phyloP scores from a whole-genome alignment of 2,797 vertebrate species.

The Hippoglossus hippoglossus region DNA sequence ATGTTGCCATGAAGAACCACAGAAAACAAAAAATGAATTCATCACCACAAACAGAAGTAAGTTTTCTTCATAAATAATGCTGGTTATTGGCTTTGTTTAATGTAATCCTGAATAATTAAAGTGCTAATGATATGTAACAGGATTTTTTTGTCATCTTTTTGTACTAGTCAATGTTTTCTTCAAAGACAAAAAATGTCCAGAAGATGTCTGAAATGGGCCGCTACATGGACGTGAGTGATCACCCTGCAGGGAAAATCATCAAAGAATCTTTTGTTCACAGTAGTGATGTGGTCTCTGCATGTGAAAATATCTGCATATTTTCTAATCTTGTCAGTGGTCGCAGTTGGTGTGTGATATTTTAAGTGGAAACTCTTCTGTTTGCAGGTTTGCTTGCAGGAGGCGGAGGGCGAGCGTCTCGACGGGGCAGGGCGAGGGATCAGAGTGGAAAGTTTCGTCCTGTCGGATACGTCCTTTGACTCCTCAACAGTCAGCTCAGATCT shows the following conservation, averaged over 20 bases:
- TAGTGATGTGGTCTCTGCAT: background rate
- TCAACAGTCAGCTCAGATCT: constrained; percentile 86
- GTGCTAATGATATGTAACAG: no score
- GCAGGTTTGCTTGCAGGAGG: constrained; percentile 73
- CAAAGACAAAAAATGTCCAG: constrained; percentile 56
- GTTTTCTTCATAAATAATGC: background rate
- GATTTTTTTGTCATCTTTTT: background rate
- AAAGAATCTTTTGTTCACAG: background rate
- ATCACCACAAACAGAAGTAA: constrained; percentile 44
- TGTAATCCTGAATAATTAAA: no score
- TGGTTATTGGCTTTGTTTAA: background rate
- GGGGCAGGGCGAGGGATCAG: constrained; percentile 68
- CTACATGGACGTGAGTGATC: constrained; percentile 85
- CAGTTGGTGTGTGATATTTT: background rate
- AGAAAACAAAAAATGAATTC: constrained; percentile 28
- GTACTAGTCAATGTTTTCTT: constrained; percentile 44
- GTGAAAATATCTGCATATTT: background rate
- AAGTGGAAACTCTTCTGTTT: background rate
- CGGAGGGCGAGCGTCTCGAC: constrained; percentile 25
- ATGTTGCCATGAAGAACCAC: constrained; percentile 15
- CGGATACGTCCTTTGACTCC: constrained; percentile 81
- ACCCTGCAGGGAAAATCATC: constrained; percentile 82
- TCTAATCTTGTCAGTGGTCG: background rate
- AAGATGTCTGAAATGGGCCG: constrained; percentile 76
- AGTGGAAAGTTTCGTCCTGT: constrained; percentile 74